A percentile compares a stretch with the other conserved stretches of the same genome.
These are phyloP conservation scores for Eubasilissa splendida DNA, from an alignment of 2,888 invertebrate genomes.

Conservation along the genomic window DNA sequence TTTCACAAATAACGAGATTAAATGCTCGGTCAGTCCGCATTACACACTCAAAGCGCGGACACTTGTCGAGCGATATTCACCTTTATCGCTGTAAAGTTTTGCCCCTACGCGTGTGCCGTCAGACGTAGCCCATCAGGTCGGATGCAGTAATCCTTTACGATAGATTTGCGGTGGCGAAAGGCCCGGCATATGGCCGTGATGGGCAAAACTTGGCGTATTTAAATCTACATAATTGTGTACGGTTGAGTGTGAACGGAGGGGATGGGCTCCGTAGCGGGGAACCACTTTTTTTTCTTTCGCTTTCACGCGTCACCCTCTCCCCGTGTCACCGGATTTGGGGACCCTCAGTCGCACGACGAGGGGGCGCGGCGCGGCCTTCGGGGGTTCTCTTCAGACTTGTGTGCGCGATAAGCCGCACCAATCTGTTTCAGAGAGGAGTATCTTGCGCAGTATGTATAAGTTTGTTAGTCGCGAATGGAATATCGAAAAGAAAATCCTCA, in stretches of 20 bases:
- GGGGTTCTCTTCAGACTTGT: no score
- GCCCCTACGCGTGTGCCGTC: not conserved
- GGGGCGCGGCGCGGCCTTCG: no score
- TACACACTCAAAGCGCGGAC: no score
- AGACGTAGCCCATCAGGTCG: conserved; percentile 17
- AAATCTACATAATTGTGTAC: conserved; percentile 24
- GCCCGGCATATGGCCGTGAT: conserved; percentile 17
- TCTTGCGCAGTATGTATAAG: no score
- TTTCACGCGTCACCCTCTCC: conserved; percentile 15
- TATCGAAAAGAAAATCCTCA: no score
- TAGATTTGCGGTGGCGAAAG: conserved; percentile 17
- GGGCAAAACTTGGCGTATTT: conserved; percentile 21
- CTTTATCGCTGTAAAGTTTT: no score
- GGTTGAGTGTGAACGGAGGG: conserved; percentile 18
- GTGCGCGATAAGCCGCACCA: no score
- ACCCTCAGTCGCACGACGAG: not conserved
- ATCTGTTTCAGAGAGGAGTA: no score
- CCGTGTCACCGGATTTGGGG: not conserved
- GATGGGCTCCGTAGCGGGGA: conserved; percentile 14
- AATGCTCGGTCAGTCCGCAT: no score
- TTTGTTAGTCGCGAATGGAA: no score
- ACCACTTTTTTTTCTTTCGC: not conserved
- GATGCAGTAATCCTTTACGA: conserved; percentile 19
- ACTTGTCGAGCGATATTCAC: no score
- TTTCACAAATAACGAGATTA: no score